phyloP scores from a whole-genome alignment of 2,797 vertebrate species.

The Paramormyrops hopkinsi region DNA sequence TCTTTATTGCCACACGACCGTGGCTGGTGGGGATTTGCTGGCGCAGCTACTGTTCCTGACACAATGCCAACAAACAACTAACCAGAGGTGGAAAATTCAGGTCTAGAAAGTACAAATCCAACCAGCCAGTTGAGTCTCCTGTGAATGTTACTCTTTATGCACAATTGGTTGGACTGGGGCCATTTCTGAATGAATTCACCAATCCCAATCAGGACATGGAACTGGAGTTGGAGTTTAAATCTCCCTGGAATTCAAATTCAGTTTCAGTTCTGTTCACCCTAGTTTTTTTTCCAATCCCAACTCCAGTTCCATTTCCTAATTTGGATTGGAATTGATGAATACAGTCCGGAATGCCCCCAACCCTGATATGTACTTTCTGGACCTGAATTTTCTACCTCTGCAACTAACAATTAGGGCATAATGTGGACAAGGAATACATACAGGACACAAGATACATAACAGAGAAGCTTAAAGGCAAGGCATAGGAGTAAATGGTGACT shows the following conservation, averaged over 20 bases:
- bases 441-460: background rate
- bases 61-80: background rate
- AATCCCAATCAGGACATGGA: background rate
- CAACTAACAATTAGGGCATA: background rate
- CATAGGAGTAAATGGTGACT: background rate
- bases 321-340: background rate
- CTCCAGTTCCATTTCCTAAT: background rate
- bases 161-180: background rate
- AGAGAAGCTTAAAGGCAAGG: background rate
- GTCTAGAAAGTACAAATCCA: background rate
- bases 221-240: background rate
- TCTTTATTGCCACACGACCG: background rate
- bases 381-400: background rate
- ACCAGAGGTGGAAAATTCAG: background rate
- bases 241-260: background rate
- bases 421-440: background rate
- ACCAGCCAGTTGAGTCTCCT: background rate
- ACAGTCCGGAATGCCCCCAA: background rate
- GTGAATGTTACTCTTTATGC: background rate
- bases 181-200: background rate
- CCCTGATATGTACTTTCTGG: background rate
- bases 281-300: background rate
- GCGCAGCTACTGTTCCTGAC: background rate
- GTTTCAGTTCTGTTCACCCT: background rate
- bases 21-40: background rate